Evolutionary conservation across 2,113 vertebrate genomes (phyloP).

Genomic region (Cyprinus carpio): DNA sequence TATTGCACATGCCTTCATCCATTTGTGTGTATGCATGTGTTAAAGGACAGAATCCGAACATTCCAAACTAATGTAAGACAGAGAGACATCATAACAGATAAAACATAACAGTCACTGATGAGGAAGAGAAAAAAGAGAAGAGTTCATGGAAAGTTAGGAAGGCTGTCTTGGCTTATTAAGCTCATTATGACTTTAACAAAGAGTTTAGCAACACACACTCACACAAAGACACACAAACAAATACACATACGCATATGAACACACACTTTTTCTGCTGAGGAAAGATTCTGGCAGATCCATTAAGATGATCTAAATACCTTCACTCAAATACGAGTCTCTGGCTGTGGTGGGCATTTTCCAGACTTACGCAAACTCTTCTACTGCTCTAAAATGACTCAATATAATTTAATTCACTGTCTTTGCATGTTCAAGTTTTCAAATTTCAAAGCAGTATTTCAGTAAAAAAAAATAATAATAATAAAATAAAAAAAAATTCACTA

Average conservation of each 20-base stretch:
- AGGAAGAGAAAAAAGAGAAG: not conserved
- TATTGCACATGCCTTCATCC: not conserved
- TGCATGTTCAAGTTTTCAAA: not conserved
- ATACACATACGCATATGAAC: not conserved
- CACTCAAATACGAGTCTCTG: not conserved
- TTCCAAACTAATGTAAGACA: not conserved
- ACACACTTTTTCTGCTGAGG: not conserved
- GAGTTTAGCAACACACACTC: slow-evolving; percentile 8
- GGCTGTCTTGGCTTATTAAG: not conserved
- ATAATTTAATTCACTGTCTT: not conserved
- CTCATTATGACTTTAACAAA: slow-evolving; percentile 14
- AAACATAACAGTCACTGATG: not conserved
- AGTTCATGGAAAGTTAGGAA: not conserved
- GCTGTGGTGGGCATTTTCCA: not conserved
- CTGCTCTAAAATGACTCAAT: not conserved
- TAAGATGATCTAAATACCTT: slow-evolving; percentile 17
- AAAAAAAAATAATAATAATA: not conserved
- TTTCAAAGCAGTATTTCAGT: not conserved
- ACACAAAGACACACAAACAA: slow-evolving; percentile 7
- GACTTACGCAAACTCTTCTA: not conserved
- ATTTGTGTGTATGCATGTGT: not conserved
- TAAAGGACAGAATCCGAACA: not conserved
- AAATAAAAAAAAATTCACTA: not conserved
- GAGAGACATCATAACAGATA: not conserved
- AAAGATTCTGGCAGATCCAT: slow-evolving; percentile 30